Evolutionary conservation across 1,140 invertebrate genomes (phyloP), one percentile per base, ranked within the genome.

Genomic region (Eueides isabella): DNA sequence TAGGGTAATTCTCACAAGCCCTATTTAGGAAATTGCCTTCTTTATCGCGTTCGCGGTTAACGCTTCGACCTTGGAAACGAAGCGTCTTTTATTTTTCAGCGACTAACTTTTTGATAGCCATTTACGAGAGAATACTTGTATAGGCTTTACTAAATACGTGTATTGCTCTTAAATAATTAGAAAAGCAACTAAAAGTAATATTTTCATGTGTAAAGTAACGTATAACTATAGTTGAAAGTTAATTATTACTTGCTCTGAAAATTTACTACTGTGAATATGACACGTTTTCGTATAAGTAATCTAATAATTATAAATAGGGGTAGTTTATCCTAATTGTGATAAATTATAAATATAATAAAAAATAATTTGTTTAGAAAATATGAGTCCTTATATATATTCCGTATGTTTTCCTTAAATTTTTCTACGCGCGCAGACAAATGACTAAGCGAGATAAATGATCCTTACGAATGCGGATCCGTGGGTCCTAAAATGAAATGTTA

Each of bases 1-100:
- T 89, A 85, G 82, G 84, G 77, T 88, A 85, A 87, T 88, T 86
- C 83, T 86, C 84, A 71, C 78, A 85, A 85, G 79, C 79, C 84
- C 81, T 88, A 85, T 89, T 89, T 87, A 85, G 87, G 78, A 90
- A 87, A 90, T 90, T 89, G 84, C 84, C 80, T 89, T 80, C 80
- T 87, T 87, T 87, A 88, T 90, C 87, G 83, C 77, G 71, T 65
- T 79, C 38, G 38, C 26, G 70, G 62, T 72, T 65, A 65, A 55
- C 63, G 63, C 70, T 55, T 66, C 70, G 63, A 66, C 70, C 70
- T 72, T 72, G 70, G 63, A 5, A 55, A 0, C 1, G 48, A 68
- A 68, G 30, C 67, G 11, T 68, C 44, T 68, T 68, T 68, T 68
- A n/a, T 68, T 68, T 68, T 68, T 67, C 44, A 67, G 29, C 41